A percentile compares a stretch with the other conserved stretches of the same genome.
Evolutionary conservation across 2,888 invertebrate genomes (phyloP).

Genomic region (Adelphocoris suturalis): DNA sequence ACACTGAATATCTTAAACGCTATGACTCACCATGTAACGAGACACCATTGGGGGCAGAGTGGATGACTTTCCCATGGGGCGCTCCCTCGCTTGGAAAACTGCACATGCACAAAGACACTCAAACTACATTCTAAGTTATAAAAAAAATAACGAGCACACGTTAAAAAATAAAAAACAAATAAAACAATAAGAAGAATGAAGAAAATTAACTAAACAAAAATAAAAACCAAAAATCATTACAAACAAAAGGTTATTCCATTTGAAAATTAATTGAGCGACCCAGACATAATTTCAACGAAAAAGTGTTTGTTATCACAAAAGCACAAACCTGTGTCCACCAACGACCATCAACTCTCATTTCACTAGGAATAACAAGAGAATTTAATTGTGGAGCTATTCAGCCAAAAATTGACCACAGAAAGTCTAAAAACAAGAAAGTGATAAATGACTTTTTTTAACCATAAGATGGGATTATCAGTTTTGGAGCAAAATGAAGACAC

Average conservation of each 20-base stretch:
- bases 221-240: neutral
- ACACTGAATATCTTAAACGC: neutral
- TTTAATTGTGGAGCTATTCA: too few species aligned
- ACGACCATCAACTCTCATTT: too few species aligned
- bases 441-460: too few species aligned
- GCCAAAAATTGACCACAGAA: too few species aligned
- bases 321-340: neutral
- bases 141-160: slow-evolving; percentile 55
- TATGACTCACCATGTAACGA: slow-evolving; percentile 74
- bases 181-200: neutral
- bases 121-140: slow-evolving; percentile 69
- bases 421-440: too few species aligned
- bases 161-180: neutral
- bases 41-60: slow-evolving; percentile 75
- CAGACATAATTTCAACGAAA: slow-evolving; percentile 2
- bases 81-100: slow-evolving; percentile 72
- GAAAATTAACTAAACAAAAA: neutral
- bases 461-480: too few species aligned
- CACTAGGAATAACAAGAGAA: too few species aligned
- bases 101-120: slow-evolving; percentile 74
- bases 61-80: slow-evolving; percentile 73
- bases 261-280: neutral
- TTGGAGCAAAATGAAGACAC: too few species aligned
- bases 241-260: neutral
- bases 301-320: slow-evolving; percentile 5